phyloP scores from a whole-genome alignment of 2,113 vertebrate genomes.

The Passer montanus region DNA sequence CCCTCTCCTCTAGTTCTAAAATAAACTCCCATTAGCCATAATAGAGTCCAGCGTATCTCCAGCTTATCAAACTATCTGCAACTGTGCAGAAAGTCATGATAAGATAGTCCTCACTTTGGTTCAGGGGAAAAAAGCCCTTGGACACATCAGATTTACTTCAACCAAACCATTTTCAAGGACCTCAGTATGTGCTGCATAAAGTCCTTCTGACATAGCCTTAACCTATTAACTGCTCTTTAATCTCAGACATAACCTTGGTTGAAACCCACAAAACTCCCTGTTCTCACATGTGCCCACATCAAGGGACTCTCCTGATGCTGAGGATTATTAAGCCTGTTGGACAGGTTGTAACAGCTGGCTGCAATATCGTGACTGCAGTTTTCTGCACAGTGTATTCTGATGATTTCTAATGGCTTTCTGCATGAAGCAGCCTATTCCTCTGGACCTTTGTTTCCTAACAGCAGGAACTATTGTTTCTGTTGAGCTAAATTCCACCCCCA shows the following conservation, averaged over 20 bases:
- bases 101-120: not conserved
- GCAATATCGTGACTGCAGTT: not conserved
- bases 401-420: not conserved
- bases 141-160: not conserved
- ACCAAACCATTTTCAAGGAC: slow-evolving; percentile 22
- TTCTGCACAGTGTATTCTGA: not conserved
- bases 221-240: slow-evolving; percentile 18
- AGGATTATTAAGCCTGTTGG: not conserved
- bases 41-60: not conserved
- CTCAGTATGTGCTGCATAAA: not conserved
- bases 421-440: not conserved
- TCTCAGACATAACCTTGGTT: slow-evolving; percentile 19
- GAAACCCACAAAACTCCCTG: not conserved
- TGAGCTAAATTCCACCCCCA: not conserved
- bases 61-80: not conserved
- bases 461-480: not conserved
- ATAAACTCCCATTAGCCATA: slow-evolving; percentile 40
- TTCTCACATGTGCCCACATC: slow-evolving; percentile 47
- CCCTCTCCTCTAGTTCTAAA: not conserved
- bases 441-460: not conserved
- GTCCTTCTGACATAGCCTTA: slow-evolving; percentile 7
- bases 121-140: not conserved
- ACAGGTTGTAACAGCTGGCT: not conserved
- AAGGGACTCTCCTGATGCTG: not conserved
- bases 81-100: not conserved